Evolutionary conservation across 2,888 invertebrate genomes (phyloP).

Genomic region (Epistrophe grossulariae): DNA sequence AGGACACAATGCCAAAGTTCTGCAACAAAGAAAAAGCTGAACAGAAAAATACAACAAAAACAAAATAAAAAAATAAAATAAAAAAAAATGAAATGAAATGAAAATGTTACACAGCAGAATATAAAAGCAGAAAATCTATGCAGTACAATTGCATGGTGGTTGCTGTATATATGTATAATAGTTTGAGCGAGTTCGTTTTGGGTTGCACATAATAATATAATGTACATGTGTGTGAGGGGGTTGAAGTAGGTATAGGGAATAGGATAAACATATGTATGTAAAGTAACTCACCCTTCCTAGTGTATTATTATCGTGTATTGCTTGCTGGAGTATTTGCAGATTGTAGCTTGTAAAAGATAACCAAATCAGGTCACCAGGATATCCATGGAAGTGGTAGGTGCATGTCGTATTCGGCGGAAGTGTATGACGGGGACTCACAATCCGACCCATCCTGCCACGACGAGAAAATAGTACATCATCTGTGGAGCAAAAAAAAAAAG

Average conservation of each 20-base stretch:
- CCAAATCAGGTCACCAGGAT: slow-evolving; percentile 92
- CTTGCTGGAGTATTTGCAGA: slow-evolving; percentile 89
- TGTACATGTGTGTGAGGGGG: neutral
- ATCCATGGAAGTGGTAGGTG: slow-evolving; percentile 93
- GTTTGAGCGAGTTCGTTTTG: slow-evolving; percentile 2
- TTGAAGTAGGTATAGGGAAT: neutral
- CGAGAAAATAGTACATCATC: slow-evolving; percentile 85
- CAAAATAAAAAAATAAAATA: slow-evolving; percentile 41
- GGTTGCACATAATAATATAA: neutral
- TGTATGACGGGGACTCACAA: slow-evolving; percentile 92
- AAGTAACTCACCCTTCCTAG: slow-evolving; percentile 83
- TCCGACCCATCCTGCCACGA: slow-evolving; percentile 88
- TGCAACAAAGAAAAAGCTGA: slow-evolving; percentile 65
- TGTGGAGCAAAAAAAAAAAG: slow-evolving; percentile 78
- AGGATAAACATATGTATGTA: neutral
- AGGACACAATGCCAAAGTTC: slow-evolving; percentile 68
- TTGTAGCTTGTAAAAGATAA: slow-evolving; percentile 94
- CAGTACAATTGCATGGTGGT: slow-evolving; percentile 40
- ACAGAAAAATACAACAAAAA: slow-evolving; percentile 40
- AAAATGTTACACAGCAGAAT: slow-evolving; percentile 59
- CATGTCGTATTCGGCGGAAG: slow-evolving; percentile 94
- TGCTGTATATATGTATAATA: neutral
- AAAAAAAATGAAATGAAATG: slow-evolving; percentile 30
- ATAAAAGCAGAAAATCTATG: slow-evolving; percentile 59
- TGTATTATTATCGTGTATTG: slow-evolving; percentile 85